A percentile compares a stretch with the other conserved stretches of the same genome.
Conservation (phyloP, 1,140 invertebrate species). For the Elymnias hypermnestra region DNA sequence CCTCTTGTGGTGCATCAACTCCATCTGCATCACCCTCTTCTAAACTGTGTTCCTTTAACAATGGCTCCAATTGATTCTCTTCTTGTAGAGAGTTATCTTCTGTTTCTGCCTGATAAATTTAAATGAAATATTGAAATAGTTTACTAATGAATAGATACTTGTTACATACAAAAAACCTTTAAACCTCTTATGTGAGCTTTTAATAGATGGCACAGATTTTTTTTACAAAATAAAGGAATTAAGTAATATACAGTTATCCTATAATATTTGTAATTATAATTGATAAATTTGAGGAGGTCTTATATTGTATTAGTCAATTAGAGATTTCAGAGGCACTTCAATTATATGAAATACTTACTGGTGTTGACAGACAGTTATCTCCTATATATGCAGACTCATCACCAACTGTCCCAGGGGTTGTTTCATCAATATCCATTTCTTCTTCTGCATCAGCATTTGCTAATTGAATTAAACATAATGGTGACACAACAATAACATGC, state of each 20-base stretch:
- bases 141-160: background rate
- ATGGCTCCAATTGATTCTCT: constrained; percentile 51
- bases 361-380: constrained; percentile 71
- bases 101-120: constrained; percentile 46
- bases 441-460: constrained; percentile 52
- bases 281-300: no score
- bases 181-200: no score
- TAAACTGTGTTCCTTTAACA: constrained; percentile 49
- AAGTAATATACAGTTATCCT: no score
- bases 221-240: no score
- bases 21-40: constrained; percentile 44
- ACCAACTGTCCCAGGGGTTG: constrained; percentile 45
- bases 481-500: background rate
- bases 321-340: no score
- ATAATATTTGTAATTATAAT: no score
- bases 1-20: constrained; percentile 45
- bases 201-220: no score
- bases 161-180: background rate
- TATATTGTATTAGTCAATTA: no score
- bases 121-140: background rate
- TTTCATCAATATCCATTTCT: constrained; percentile 70
- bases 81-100: constrained; percentile 66
- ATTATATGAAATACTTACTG: constrained; percentile 61
- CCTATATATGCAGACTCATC: constrained; percentile 71
- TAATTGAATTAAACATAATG: constrained; percentile 12